phyloP scores from a whole-genome alignment of 2,888 invertebrate genomes.

The Agapostemon virescens region DNA sequence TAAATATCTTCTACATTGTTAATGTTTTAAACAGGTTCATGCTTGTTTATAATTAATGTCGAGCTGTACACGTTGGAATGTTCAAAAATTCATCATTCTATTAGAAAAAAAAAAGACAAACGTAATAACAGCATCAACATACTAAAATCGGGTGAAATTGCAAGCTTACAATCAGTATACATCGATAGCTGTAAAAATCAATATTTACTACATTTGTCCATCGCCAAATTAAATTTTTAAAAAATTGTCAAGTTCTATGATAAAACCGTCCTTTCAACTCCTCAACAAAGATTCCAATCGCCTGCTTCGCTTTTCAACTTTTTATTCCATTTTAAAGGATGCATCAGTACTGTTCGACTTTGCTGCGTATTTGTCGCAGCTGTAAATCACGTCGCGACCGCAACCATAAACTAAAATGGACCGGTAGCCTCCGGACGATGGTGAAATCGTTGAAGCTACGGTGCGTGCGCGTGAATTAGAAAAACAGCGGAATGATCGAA shows the following conservation, averaged over 20 bases:
- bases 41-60: too few species aligned
- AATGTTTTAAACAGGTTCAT: too few species aligned
- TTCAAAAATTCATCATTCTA: too few species aligned
- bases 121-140: too few species aligned
- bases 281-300: neutral
- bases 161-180: too few species aligned
- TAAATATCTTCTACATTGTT: too few species aligned
- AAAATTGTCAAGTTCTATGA: neutral
- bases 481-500: constrained; percentile 38
- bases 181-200: too few species aligned
- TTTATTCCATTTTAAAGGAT: neutral
- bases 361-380: neutral
- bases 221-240: too few species aligned
- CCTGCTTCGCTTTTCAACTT: accelerated
- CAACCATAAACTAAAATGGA: neutral
- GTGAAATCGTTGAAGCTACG: neutral
- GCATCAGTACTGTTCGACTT: neutral
- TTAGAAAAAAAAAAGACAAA: too few species aligned
- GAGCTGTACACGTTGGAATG: too few species aligned
- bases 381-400: neutral
- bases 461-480: neutral
- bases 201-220: too few species aligned
- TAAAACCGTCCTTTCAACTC: neutral
- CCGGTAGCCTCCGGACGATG: neutral
- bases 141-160: too few species aligned